Conservation (phyloP, 1,140 invertebrate genomes). For the Polypedilum vanderplanki region DNA sequence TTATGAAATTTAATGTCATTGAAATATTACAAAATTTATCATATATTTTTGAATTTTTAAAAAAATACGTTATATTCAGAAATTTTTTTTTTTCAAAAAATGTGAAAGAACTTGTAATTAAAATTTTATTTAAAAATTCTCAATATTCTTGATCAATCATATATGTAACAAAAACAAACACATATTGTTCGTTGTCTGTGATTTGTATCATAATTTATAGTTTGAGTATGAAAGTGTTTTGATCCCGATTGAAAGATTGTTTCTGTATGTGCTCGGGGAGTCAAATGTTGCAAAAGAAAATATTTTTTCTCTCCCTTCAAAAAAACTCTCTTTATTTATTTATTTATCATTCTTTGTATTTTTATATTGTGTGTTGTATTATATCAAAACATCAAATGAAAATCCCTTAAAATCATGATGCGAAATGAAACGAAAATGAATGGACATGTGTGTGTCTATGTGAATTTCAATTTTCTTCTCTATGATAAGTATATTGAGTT, state of each 20-base stretch:
- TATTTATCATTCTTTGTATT: not conserved
- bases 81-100: no score
- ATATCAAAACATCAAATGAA: not conserved
- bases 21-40: no score
- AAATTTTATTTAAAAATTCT: no score
- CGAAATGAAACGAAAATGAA: not conserved
- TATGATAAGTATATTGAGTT: no score
- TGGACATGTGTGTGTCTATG: not conserved
- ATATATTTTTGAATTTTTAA: no score
- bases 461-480: not conserved
- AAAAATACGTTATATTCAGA: no score
- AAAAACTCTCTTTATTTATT: not conserved
- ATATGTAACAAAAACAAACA: no score
- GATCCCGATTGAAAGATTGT: conserved; percentile 23
- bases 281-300: not conserved
- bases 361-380: not conserved
- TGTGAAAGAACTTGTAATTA: no score
- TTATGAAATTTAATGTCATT: no score
- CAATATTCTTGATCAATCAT: no score
- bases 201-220: conserved; percentile 29
- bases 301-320: not conserved
- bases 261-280: conserved; percentile 23
- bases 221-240: conserved; percentile 20
- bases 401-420: not conserved
- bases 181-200: conserved; percentile 21